Evolutionary conservation across 1,140 invertebrate genomes (phyloP), one percentile per base, ranked within the genome.

Genomic region (Diabrotica virgifera): DNA sequence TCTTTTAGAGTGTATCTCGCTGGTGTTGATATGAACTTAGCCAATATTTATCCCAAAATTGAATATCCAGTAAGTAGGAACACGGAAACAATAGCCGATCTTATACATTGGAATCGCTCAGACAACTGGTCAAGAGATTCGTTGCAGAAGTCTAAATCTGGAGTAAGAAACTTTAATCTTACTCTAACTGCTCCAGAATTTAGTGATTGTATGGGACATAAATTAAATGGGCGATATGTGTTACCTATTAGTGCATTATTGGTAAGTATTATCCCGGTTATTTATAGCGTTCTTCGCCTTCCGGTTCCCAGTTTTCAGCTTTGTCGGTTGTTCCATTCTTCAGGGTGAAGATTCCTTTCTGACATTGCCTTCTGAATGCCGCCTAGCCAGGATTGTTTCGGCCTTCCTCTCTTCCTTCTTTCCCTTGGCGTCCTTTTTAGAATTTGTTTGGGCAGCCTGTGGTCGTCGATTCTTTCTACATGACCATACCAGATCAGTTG

Each of bases 91-190:
- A 82, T 95, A 36, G 84, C 87, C 5, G 86, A 92, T 8, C 74
- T 95, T 0, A 84, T 94, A 1, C 86, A 87, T 66, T 99, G 96
- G 96, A 93, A 98, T 75, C 96, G 99, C 78, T 86, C 86, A 7
- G 88, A 93, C 68, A 85, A 89, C 68, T 91, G 86, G 87, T 76
- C 73, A 58, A 75, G 76, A 35, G 73, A 79, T 62, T 75, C 77
- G 13, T 76, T 71, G 52, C 55, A 74, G 6, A 73, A 76, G 59
- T 75, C 74, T 6, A 59, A 69, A 38, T 69, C 71, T 11, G 75
- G 72, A 62, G 69, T 78, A 9, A 74, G 68, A 65, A 70, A 74
- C 57, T 60, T 75, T n/a, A 55, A 73, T 40, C 68, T 80, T 7
- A 81, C 83, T 59, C 67, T 85, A n/a, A 74, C 72, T 40, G 73